Base-by-base conservation (phyloP, 2,113 vertebrate species). In the Ranitomeya imitator region DNA sequence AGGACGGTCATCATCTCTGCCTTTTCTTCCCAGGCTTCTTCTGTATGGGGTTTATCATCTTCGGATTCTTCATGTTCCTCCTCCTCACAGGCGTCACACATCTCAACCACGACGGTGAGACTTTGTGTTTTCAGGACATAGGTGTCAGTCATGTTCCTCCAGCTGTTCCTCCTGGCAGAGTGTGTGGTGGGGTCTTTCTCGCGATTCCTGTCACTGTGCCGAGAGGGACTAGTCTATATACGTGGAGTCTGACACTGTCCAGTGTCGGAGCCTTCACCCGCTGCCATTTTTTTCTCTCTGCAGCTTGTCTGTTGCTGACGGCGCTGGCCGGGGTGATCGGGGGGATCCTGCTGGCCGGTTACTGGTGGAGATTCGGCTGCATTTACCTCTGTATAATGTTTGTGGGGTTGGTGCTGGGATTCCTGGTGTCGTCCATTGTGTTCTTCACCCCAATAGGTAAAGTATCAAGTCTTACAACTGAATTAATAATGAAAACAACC, bases 371-470 rank as follows among this genome's bases (percentile, higher is more conserved):
- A 52, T 97, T 96, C 15, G 97, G 97, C 0, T 94, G 95, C 0
- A 94, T 98, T 83, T 79, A 94, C 60, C 90, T 96, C 0, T 97
- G 95, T 26, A 90, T 98, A 80, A 74, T 96, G 60, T 92, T 96
- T 79, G 93, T 97, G 0, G 97, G 98, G 16, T 92, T 99, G 3
- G 95, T 96, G 88, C 91, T 99, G 60, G 97, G 98, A 60, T 97
- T 96, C 91, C 93, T 98, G 9, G 14, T 96, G 12, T 93, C 97
- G 0, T 95, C 97, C 0, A 86, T 85, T 0, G 15, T 95, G 69
- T 94, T 99, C 93, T 99, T 98, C 90, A 98, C 97, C 55, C 97
- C 97, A 0, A 78, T 99, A 19, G 97, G 98, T 99, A 95, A 90
- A 23, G 60, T 83, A 83, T 63, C 6, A 73, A 63, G 61, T 5